Evolutionary conservation across 2,797 vertebrate species (phyloP).

Genomic region (Allobates femoralis): DNA sequence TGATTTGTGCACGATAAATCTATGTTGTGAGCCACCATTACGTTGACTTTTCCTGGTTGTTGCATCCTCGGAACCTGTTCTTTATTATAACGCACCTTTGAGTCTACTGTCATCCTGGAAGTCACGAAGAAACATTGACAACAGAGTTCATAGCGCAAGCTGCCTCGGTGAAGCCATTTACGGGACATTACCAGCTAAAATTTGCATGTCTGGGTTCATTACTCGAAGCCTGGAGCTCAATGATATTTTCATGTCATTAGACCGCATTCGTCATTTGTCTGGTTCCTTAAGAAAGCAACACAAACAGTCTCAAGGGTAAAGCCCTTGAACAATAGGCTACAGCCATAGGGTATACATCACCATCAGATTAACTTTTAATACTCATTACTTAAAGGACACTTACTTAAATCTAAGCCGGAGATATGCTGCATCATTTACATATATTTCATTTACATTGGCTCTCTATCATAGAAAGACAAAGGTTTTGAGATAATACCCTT

Average conservation of each 20-base stretch:
- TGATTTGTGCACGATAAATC: no score
- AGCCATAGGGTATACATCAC: background rate
- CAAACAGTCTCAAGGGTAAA: background rate
- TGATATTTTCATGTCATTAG: conserved; percentile 49
- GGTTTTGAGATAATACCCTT: conserved; percentile 61
- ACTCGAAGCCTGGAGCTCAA: conserved; percentile 25
- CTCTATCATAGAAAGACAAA: background rate
- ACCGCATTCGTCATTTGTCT: conserved; percentile 12
- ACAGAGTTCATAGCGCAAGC: background rate
- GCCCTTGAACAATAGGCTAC: background rate
- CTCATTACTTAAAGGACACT: background rate
- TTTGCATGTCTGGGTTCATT: conserved; percentile 47
- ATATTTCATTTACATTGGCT: conserved; percentile 23
- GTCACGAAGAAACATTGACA: background rate
- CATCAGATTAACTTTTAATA: background rate
- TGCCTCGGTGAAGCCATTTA: conserved; percentile 1
- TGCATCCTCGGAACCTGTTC: no score
- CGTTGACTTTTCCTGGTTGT: no score
- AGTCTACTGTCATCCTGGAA: background rate
- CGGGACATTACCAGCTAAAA: conserved; percentile 17
- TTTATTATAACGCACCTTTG: no score
- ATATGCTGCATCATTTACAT: background rate
- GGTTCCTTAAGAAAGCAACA: conserved; percentile 6
- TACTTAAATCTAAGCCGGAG: background rate
- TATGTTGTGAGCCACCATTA: no score